Evolutionary conservation across 2,888 invertebrate genomes (phyloP).

Genomic region (Plagiodera versicolora): DNA sequence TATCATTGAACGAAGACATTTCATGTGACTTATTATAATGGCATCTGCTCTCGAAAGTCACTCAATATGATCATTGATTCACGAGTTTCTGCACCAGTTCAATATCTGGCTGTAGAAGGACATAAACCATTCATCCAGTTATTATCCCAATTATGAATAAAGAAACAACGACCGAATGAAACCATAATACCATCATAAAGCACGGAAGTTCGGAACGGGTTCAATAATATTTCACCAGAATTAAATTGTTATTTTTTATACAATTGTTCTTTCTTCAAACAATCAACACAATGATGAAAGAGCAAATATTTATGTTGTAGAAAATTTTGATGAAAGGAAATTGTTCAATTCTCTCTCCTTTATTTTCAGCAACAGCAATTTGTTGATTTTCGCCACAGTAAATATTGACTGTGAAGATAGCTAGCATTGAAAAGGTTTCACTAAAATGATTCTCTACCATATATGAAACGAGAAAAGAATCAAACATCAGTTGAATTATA

Average conservation of each 20-base stretch:
- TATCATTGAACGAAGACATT: no score
- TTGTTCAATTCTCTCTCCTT: neutral
- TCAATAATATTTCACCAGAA: neutral
- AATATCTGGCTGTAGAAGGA: neutral
- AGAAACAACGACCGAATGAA: neutral
- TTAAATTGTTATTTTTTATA: neutral
- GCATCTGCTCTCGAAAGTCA: no score
- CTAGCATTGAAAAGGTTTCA: no score
- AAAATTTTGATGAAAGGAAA: neutral
- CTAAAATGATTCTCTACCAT: no score
- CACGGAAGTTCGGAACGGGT: neutral
- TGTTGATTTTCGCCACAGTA: neutral
- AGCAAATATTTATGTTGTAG: neutral
- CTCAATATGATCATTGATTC: no score
- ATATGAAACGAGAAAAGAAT: no score
- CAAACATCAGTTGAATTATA: no score
- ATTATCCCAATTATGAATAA: neutral
- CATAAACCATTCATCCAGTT: neutral
- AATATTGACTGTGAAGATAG: neutral
- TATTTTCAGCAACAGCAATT: neutral
- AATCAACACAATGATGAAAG: neutral
- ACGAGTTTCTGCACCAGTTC: no score
- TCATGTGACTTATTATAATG: no score
- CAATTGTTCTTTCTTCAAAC: neutral
- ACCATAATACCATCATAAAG: neutral